Base-by-base conservation (phyloP, 1,140 invertebrate genomes). In the Armadillidium nasatum region DNA sequence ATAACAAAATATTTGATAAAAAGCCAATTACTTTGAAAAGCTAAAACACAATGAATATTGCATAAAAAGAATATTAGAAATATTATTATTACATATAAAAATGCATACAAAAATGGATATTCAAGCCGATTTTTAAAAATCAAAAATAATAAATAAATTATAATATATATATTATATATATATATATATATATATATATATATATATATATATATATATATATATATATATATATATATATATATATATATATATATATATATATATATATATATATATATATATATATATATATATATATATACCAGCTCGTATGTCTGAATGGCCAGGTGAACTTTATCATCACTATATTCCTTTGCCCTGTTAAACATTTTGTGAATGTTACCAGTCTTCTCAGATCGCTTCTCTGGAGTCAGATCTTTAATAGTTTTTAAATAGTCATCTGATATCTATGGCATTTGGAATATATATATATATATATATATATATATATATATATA, bases 261-360 rank as follows among this genome's bases (percentile, higher is more conserved):
- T 71, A 45, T 71, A 7, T 44, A 71, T 45, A 4, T 71, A 71
- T 71, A 23, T 71, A 4, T 71, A 23, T 4, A 9, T 44, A 4
- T 71, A 6, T 44, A 23, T 71, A 71, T 68, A 68, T 68, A 68
- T 68, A 68, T 68, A 68, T 68, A 68, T 68, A 68, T 71, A 71
- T 71, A 71, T 71, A 89, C 96, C 84, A 98, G 87, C 87, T 99
- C 96, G 85, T 99, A 99, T 0, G 96, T 98, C 85, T 98, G 96
- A 85, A 98, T 97, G 0, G 96, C 95, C 76, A 99, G 86, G 84
- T 97, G 94, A 13, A 98, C 95, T 88, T 98, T 99, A 82, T 98
- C 96, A 84, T 98, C 96, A 0, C 94, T 94, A 84, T 94, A 95
- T 83, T 95, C 94, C 84, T 94, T 95, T 13, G 94, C 93, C 85